phyloP scores from a whole-genome alignment of 2,888 invertebrate genomes.

The Cremastinae sp. region DNA sequence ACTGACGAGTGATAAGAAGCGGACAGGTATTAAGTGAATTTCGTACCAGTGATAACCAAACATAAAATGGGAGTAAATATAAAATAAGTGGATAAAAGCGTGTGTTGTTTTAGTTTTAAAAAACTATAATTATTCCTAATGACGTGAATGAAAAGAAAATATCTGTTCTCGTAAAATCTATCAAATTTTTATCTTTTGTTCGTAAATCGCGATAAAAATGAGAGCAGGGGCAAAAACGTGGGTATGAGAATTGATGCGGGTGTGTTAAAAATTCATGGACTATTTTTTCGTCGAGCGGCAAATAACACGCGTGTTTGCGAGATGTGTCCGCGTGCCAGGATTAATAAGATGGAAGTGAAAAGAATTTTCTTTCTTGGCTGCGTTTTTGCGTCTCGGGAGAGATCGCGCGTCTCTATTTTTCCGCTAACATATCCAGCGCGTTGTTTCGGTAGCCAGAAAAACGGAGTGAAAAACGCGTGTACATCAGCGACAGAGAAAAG shows the following conservation, averaged over 20 bases:
- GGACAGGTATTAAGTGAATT: too few species aligned
- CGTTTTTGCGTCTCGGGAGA: background rate
- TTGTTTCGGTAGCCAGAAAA: slow-evolving; percentile 45
- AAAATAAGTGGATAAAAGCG: too few species aligned
- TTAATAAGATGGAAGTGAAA: slow-evolving; percentile 16
- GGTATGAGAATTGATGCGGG: too few species aligned
- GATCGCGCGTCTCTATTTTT: slow-evolving; percentile 28
- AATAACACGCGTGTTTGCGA: background rate
- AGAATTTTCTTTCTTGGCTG: slow-evolving; percentile 1
- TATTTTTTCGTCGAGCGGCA: too few species aligned
- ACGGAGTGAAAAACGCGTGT: background rate
- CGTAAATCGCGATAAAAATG: background rate
- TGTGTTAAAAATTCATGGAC: too few species aligned
- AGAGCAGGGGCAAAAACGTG: too few species aligned
- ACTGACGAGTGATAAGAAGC: too few species aligned
- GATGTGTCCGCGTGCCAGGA: background rate
- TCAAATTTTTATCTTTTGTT: background rate
- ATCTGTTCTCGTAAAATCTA: background rate
- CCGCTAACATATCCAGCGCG: slow-evolving; percentile 29
- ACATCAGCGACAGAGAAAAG: too few species aligned
- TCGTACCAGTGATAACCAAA: too few species aligned
- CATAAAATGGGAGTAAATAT: too few species aligned
- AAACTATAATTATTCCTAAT: too few species aligned
- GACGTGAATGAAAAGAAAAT: background rate
- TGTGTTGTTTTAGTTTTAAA: too few species aligned